Evolutionary conservation across 1,140 invertebrate species (phyloP), one percentile per base, ranked within the genome.

Genomic region (Drosophila leontia): DNA sequence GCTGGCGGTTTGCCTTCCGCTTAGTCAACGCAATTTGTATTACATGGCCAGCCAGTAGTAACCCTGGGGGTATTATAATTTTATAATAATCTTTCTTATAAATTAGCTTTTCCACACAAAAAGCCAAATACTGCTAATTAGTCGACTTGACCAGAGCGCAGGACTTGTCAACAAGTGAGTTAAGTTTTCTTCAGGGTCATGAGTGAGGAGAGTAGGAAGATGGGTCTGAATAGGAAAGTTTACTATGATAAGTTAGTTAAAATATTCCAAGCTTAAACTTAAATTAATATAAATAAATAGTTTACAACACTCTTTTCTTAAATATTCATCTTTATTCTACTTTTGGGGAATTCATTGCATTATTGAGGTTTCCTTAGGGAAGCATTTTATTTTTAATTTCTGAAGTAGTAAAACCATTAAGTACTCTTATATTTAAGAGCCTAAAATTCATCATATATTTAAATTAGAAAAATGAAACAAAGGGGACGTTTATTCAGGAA

Each of bases 1-100:
- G 37, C 17, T 4, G 60, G 45, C 47, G 61, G 17, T 37, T 50
- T 44, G 15, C 47, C 35, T 45, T 42, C n/a, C 32, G n/a, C 48
- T 70, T 15, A 65, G 55, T 63, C 69, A 35, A 56, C 39, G 29
- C 59, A 50, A 37, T 37, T 35, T 37, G 39, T 23, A 70, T 60
- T 67, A 60, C 41, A 56, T 26, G 35, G 35, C 53, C 53, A 39
- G 19, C 35, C 35, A 39, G 35, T 56, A 7, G 35, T 39, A 56
- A 26, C 35, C 53, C 53, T 26, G 35, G 4, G 53, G 53, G 35
- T n/a, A n/a, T 56, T 39, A 56, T 56, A 56, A 55, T 56, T 56
- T 56, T 26, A 26, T 56, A 56, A 56, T 56, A 56, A 56, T 39
- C 53, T 39, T 56, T 8, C 13, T 15, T 56, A 39, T 56, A 56